Evolutionary conservation across 1,140 invertebrate genomes (phyloP), one percentile per base, ranked within the genome.

Genomic region (Rhopalosiphum padi): DNA sequence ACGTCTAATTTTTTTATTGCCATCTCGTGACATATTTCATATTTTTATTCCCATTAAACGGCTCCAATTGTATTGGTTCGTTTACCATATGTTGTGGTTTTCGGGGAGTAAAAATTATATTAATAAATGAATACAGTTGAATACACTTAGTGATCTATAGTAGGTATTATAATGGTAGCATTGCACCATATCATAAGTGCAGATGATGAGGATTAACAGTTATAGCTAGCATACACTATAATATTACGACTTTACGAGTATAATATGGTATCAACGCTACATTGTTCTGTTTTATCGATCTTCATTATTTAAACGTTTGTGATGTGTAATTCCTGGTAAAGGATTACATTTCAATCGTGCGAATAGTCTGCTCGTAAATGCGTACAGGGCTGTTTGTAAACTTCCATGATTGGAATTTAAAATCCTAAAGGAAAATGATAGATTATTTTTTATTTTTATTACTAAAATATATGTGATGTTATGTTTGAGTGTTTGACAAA

Each of bases 241-340:
- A n/a, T 77, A 77, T 35, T 77, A 77, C 48, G 48, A 51, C 1
- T 51, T 35, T 77, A 77, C 48, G 48, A 51, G 18, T 51, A 51
- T 11, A 41, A 7, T 77, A 77, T n/a, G n/a, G 5, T 77, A 18
- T 77, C 11, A 77, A 77, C 15, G n/a, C n/a, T n/a, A 77, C 60
- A 77, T 77, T 77, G 60, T 77, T 77, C 30, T n/a, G 60, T 77
- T 77, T 77, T 77, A 77, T 77, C 60, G 60, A 77, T 77, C 30
- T 77, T n/a, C 60, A n/a, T 77, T 77, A 77, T 77, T 77, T 77
- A 77, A 77, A 77, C 30, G 60, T 77, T n/a, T n/a, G n/a, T 77
- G 60, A 77, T n/a, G 30, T n/a, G 60, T 77, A 77, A 77, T 77
- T 77, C 30, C 18, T 77, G 60, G n/a, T 77, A n/a, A n/a, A n/a